Evolutionary conservation across 2,113 vertebrate genomes (phyloP).

Genomic region (Ivindomyrus marchei): DNA sequence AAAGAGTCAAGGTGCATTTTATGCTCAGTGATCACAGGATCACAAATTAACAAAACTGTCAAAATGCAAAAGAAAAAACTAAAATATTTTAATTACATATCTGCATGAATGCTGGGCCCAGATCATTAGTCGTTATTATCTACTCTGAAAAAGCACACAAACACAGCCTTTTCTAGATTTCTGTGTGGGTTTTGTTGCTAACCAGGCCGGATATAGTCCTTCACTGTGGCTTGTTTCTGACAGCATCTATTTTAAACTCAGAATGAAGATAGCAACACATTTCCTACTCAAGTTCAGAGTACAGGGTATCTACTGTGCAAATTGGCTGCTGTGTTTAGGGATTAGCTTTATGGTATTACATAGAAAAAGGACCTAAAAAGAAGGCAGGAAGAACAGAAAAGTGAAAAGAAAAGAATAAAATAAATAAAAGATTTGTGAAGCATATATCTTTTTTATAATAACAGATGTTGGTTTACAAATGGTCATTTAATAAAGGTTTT

Average conservation of each 20-base stretch:
- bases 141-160: background rate
- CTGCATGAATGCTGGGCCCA: background rate
- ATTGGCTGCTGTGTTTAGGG: background rate
- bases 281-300: conserved; percentile 48
- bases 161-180: background rate
- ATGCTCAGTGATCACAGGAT: background rate
- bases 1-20: background rate
- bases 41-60: background rate
- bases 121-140: background rate
- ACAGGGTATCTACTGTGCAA: conserved; percentile 34
- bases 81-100: background rate
- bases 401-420: background rate
- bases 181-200: conserved; percentile 30
- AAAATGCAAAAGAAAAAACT: background rate
- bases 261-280: conserved; percentile 47
- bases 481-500: background rate
- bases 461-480: background rate
- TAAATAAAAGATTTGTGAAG: background rate
- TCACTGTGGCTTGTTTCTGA: conserved; percentile 35
- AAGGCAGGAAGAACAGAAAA: background rate
- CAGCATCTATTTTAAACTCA: conserved; percentile 50
- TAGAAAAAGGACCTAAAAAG: background rate
- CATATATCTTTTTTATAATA: background rate
- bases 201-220: conserved; percentile 46
- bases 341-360: background rate